These are phyloP conservation scores for Sitta carolinensis DNA, from an alignment of 2,797 vertebrate species.

Conservation along the genomic window DNA sequence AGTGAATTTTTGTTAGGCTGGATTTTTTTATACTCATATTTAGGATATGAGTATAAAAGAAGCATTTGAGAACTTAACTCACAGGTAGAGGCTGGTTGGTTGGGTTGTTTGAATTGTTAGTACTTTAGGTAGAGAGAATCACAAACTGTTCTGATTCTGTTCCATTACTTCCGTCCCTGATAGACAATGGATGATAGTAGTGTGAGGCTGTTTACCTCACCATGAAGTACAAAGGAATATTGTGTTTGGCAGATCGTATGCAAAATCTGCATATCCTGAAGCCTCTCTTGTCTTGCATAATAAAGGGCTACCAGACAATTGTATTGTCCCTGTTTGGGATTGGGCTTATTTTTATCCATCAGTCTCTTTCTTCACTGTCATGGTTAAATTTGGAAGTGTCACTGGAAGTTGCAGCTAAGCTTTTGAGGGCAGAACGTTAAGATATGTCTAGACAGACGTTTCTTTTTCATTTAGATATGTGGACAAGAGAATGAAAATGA, in stretches of 20 bases:
- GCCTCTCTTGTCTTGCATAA: conserved; percentile 33
- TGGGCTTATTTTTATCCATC: conserved; percentile 44
- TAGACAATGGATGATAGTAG: neutral
- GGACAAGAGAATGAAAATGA: neutral
- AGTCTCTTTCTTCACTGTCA: neutral
- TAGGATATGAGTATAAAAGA: neutral
- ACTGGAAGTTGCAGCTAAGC: neutral
- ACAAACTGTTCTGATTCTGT: neutral
- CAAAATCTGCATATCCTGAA: conserved; percentile 18
- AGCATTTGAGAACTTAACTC: neutral
- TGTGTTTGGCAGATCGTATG: conserved; percentile 6
- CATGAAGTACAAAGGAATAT: conserved; percentile 17
- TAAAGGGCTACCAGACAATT: conserved; percentile 10
- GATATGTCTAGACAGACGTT: neutral
- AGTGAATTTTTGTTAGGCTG: neutral
- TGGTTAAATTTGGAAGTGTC: conserved; percentile 28
- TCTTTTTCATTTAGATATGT: neutral
- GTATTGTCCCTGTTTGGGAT: neutral
- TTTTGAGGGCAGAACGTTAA: conserved; percentile 3
- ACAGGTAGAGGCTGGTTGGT: neutral
- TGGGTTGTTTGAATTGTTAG: neutral
- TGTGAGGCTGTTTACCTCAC: conserved; percentile 35
- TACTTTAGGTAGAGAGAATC: neutral
- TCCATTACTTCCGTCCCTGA: neutral
- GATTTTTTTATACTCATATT: neutral